Conservation (phyloP, 2,888 invertebrate species). For the Julus scanicus region DNA sequence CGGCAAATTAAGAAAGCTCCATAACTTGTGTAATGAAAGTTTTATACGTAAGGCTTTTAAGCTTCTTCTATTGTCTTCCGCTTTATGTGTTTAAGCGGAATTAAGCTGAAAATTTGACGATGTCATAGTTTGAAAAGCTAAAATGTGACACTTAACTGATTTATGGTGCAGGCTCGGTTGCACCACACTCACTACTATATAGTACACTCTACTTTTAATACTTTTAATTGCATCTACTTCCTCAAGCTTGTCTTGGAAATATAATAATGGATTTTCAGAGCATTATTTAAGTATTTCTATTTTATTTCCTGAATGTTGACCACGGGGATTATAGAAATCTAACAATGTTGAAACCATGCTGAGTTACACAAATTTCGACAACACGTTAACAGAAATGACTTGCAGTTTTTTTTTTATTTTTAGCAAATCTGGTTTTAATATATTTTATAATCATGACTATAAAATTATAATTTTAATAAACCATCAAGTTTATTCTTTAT, state of each 20-base stretch:
- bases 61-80: slow-evolving; percentile 9
- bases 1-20: slow-evolving; percentile 18
- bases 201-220: background rate
- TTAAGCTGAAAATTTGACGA: slow-evolving; percentile 14
- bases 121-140: slow-evolving; percentile 32
- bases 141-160: background rate
- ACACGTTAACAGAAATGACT: background rate
- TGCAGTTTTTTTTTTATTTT: background rate
- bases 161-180: background rate
- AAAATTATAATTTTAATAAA: too few relatives aligned
- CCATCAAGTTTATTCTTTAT: too few relatives aligned
- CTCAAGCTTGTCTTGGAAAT: background rate
- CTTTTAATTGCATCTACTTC: slow-evolving; percentile 19
- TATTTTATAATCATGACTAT: too few relatives aligned
- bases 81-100: slow-evolving; percentile 18
- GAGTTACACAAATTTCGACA: background rate
- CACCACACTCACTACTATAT: too few relatives aligned
- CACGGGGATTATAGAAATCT: background rate
- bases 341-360: background rate
- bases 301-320: slow-evolving; percentile 15
- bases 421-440: background rate
- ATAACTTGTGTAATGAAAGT: slow-evolving; percentile 20
- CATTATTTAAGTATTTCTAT: background rate
- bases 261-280: background rate
- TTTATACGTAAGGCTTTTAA: background rate